Evolutionary conservation across 2,113 vertebrate genomes (phyloP).

Genomic region (Urocitellus parryii): DNA sequence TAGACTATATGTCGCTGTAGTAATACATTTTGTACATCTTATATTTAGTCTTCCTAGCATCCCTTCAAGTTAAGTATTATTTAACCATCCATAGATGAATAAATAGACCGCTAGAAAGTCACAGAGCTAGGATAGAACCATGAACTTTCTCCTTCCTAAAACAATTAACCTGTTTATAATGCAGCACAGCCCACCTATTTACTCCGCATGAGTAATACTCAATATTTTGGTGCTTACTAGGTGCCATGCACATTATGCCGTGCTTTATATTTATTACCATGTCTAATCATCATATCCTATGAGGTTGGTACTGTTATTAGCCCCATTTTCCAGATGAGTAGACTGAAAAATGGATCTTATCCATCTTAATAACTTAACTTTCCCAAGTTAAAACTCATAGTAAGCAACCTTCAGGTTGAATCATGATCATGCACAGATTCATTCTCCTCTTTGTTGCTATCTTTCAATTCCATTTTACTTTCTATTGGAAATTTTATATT

Average conservation of each 20-base stretch:
- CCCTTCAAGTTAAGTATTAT: neutral
- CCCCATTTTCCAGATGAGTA: neutral
- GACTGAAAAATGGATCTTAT: neutral
- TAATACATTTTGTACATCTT: neutral
- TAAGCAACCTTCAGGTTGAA: neutral
- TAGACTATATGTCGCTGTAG: neutral
- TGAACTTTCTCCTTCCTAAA: neutral
- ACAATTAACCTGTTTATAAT: neutral
- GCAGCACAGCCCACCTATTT: neutral
- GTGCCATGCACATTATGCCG: neutral
- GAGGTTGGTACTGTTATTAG: neutral
- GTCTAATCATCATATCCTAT: neutral
- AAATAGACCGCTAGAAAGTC: neutral
- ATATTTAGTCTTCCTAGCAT: neutral
- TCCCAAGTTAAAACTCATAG: neutral
- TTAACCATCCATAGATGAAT: neutral
- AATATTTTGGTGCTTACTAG: neutral
- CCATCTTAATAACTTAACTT: neutral
- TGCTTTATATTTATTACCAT: neutral
- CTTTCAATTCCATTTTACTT: neutral
- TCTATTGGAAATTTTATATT: neutral
- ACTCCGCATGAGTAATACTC: neutral
- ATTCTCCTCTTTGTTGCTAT: neutral
- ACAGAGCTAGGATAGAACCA: neutral
- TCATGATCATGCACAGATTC: neutral